phyloP scores from a whole-genome alignment of 2,113 vertebrate genomes.

The Anas platyrhynchos region DNA sequence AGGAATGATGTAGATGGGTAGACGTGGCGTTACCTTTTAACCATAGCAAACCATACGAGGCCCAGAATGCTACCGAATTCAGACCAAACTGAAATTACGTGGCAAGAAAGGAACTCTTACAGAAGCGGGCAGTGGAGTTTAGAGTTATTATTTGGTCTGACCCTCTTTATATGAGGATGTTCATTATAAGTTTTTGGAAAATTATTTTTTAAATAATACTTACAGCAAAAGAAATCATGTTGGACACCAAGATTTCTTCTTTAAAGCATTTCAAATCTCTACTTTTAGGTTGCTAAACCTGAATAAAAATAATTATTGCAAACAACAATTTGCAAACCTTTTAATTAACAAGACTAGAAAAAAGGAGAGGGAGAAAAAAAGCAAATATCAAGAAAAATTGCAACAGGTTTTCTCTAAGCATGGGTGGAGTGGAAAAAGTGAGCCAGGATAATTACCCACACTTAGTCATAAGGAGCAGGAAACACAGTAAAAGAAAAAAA shows the following conservation, averaged over 20 bases:
- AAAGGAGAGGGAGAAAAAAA: conserved; percentile 9
- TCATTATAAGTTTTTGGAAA: neutral
- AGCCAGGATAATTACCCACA: conserved; percentile 79
- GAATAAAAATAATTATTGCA: conserved; percentile 54
- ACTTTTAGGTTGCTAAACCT: conserved; percentile 33
- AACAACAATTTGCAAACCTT: conserved; percentile 59
- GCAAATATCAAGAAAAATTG: conserved; percentile 73
- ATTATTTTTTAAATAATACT: neutral
- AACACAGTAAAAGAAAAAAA: conserved; percentile 77
- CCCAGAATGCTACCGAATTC: neutral
- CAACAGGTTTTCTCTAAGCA: conserved; percentile 78
- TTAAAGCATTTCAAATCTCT: conserved; percentile 26
- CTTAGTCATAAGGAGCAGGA: conserved; percentile 83
- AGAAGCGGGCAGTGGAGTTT: neutral
- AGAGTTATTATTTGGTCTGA: neutral
- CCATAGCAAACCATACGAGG: neutral
- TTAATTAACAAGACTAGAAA: conserved; percentile 61
- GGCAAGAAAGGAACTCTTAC: neutral
- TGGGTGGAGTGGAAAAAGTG: conserved; percentile 84
- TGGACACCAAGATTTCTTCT: neutral
- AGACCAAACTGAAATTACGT: neutral
- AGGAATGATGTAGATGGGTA: neutral
- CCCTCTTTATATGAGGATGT: neutral
- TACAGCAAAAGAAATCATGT: neutral
- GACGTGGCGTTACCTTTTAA: neutral